phyloP scores from a whole-genome alignment of 2,888 invertebrate genomes.

The Bursaphelenchus okinawaensis region DNA sequence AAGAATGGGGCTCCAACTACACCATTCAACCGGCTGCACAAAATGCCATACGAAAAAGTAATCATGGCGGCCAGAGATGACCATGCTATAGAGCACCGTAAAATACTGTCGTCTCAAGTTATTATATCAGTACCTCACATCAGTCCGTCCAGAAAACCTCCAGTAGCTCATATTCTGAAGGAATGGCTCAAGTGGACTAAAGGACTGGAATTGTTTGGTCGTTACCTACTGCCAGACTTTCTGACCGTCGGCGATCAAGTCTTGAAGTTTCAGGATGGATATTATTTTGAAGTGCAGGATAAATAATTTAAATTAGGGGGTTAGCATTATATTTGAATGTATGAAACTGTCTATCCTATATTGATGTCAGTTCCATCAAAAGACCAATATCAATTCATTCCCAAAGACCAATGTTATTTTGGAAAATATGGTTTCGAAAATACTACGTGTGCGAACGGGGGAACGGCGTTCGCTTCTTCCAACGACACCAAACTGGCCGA shows the following conservation, averaged over 20 bases:
- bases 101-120: constrained; percentile 63
- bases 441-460: background rate
- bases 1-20: constrained; percentile 65
- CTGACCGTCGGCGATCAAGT: constrained; percentile 83
- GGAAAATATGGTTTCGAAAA: background rate
- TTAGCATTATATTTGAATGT: too few species aligned
- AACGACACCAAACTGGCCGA: background rate
- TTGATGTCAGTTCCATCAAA: too few species aligned
- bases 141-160: constrained; percentile 91
- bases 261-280: constrained; percentile 59
- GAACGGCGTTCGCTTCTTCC: background rate
- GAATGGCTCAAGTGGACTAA: constrained; percentile 59
- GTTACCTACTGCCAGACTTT: constrained; percentile 78
- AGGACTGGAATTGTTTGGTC: constrained; percentile 80
- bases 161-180: constrained; percentile 66
- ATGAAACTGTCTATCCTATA: too few species aligned
- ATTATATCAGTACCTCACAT: constrained; percentile 75
- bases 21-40: constrained; percentile 62
- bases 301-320: background rate
- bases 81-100: constrained; percentile 14
- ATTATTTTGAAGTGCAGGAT: constrained; percentile 20
- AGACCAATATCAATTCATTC: too few species aligned
- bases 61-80: constrained; percentile 64
- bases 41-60: constrained; percentile 82
- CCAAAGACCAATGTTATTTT: too few species aligned